Base-by-base conservation (phyloP, 2,888 invertebrate species). In the Xestia c-nigrum region DNA sequence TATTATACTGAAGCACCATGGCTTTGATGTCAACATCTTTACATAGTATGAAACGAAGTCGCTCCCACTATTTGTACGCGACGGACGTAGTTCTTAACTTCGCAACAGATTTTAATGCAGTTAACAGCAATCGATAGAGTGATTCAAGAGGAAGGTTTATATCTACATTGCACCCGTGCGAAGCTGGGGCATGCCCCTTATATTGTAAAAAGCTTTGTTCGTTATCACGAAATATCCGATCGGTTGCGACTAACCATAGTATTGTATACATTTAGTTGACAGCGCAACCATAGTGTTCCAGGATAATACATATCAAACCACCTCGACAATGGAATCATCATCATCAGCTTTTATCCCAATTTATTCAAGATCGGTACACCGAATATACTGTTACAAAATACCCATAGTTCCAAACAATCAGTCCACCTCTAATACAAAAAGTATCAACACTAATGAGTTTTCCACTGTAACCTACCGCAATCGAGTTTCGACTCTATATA, bases 401-500 rank as follows among this genome's bases (percentile, higher is more conserved):
- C 43, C 74, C 43, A 57, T 46, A 57, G 3, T 9, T 66, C 31
- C 21, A 24, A 61, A 67, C 21, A 81, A 40, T 67, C 69, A n/a
- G 61, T 72, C 66, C 78, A 83, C 19, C 83, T 83, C 72, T 72
- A 72, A 72, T 55, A 68, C 59, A 66, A 55, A 66, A 78, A 78
- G n/a, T 69, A 69, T 83, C 69, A 40, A 67, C 19, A 67, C 55
- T 57, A 61, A 47, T 71, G 61, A 68, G 66, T 67, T 72, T 38
- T 72, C 63, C 72, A 74, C 61, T 76, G 76, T 72, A 69, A 72
- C 46, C 24, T 80, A 65, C 71, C 50, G 14, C 73, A 12, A 57
- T 64, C 66, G 50, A 75, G 50, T 70, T 61, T 74, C 63, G 55
- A 72, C 69, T 74, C 40, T 84, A 84, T 84, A 82, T 84, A 84